Evolutionary conservation across 37 sponge, comb jelly and placozoan species (phyloP), one percentile per base, ranked within the genome.

Genomic region (Oopsacas minuta): DNA sequence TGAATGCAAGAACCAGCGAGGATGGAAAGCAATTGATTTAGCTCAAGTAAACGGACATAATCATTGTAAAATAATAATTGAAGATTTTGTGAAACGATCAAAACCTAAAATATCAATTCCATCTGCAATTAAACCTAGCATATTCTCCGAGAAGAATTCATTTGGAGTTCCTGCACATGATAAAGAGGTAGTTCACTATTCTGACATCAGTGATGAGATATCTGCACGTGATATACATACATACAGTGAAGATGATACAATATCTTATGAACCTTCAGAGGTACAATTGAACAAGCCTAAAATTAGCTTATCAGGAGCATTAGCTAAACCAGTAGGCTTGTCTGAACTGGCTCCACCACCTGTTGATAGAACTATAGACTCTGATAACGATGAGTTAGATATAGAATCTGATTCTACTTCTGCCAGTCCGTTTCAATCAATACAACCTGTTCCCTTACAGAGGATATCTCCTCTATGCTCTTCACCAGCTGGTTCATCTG

Each of bases 31-130:
- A 34, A 34, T 61, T 25, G 75, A 61, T 34, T 34, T 61, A 34
- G 75, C 75, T 7, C 75, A 61, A 34, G 28, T 61, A 61, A 61
- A 61, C 75, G 75, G 75, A 61, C 75, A 61, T 34, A 61, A 61
- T 34, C 75, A 61, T 34, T 61, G 75, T 34, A 61, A 61, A 61
- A 61, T 10, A 10, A 10, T 61, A 3, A 61, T 61, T 12, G 75
- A 61, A 61, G 75, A 61, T 34, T 10, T 25, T 3, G 75, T 61
- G 75, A 61, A 61, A n/a, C 75, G 75, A n/a, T 32, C 28, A 3
- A 3, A 7, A n/a, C 75, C 75, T 20, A 61, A n/a, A 61, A 25
- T 3, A 34, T 34, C 30, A 10, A 5, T 3, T 3, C 30, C 75
- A 5, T 3, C 30, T 61, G 75, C 22, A 3, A 61, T 34, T 5